Base-by-base conservation (phyloP, 2,113 vertebrate species). In the Nansenia antarctica region DNA sequence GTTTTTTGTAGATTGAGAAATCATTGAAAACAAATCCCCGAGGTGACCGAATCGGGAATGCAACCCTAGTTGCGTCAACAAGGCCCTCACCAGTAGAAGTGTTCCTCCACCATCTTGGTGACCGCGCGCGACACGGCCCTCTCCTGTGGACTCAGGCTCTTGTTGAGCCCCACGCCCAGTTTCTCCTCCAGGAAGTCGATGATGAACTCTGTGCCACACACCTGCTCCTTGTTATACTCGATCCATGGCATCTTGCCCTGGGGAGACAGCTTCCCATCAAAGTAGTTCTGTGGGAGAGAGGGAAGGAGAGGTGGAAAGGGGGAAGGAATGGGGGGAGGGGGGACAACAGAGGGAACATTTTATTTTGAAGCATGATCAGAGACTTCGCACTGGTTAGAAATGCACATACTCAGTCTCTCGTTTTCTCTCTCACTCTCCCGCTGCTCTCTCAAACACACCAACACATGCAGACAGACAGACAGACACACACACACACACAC, bases 231-330 rank as follows among this genome's bases (percentile, higher is more conserved):
- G 86, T 98, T 98, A 89, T 99, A 98, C 87, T 98, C 96, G 55
- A 99, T 96, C 98, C 98, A 99, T 32, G 98, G 98, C 98, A 99
- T 99, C 85, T 98, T 98, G 72, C 97, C 98, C 92, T 98, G 98
- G 49, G 96, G 94, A 32, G 98, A 99, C 76, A 99, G 94, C 88
- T 95, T 97, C 88, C 98, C 98, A 80, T 98, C 96, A 84, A 98
- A 99, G 92, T 96, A 97, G 88, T 98, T 99, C 98, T 99, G 73
- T 12, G 83, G 63, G 75, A 22, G 73, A 72, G 65, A 37, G 18
- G 9, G 7, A 63, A 31, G 34, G 27, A 70, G 29, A 73, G 59
- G 18, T 24, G 22, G 18, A 35, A 29, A 29, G 31, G 12, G 20
- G 27, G 37, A 65, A 15, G 47, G 45, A 20, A 2, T 14, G 61